Conservation (phyloP, 2,888 invertebrate genomes). For the Apocheima hispidaria region DNA sequence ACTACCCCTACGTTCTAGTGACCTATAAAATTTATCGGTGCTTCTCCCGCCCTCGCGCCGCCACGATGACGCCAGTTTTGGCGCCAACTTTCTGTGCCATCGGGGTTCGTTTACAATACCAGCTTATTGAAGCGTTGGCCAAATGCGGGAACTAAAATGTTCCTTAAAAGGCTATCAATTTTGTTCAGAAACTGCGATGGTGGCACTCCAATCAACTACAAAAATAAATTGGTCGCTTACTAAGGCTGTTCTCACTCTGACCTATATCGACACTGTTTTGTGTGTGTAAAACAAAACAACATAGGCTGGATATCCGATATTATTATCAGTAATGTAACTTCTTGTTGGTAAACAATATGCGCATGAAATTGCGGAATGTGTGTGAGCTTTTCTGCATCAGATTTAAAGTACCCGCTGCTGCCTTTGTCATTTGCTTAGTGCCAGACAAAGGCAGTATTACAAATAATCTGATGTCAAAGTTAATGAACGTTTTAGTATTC, state of each 20-base stretch:
- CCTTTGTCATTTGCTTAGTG: too few species aligned
- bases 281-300: constrained; percentile 28
- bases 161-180: not conserved
- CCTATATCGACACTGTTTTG: constrained; percentile 54
- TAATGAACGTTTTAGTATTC: too few species aligned
- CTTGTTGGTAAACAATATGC: constrained; percentile 8
- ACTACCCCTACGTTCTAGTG: constrained; percentile 39
- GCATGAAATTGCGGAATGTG: not conserved
- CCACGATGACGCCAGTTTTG: constrained; percentile 73
- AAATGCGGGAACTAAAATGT: not conserved
- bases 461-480: too few species aligned
- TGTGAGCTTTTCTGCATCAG: too few species aligned
- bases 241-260: constrained; percentile 63
- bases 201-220: not conserved
- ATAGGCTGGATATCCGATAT: not conserved
- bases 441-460: too few species aligned
- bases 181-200: not conserved
- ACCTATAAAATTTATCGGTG: constrained; percentile 54
- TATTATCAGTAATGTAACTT: constrained; percentile 3
- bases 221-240: not conserved
- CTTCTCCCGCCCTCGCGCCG: constrained; percentile 61
- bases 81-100: constrained; percentile 71
- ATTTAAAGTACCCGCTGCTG: too few species aligned
- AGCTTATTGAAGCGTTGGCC: not conserved
- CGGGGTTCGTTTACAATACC: constrained; percentile 61